A percentile compares a stretch with the other conserved stretches of the same genome.
These are phyloP conservation scores for Poeciliopsis presidionis DNA, from an alignment of 2,797 vertebrate species.

Conservation along the genomic window DNA sequence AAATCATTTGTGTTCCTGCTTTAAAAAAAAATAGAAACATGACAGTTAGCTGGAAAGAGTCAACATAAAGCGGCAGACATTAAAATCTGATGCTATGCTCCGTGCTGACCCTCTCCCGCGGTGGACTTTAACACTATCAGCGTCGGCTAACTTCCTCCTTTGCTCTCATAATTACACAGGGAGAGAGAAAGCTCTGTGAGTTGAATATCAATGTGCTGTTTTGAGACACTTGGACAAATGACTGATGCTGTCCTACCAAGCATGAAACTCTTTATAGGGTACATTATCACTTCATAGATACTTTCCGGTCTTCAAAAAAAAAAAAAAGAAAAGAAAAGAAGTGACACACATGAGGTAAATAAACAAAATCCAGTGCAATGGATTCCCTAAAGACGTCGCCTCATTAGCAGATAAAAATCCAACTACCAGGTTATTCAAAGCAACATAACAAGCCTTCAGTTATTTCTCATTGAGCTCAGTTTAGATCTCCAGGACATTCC, in stretches of 20 bases:
- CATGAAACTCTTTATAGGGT: neutral
- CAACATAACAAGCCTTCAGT: neutral
- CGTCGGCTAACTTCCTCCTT: conserved; percentile 8
- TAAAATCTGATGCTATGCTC: neutral
- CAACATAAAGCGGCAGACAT: neutral
- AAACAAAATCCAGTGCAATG: neutral
- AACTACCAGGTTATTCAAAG: neutral
- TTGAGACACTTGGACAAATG: conserved; percentile 5
- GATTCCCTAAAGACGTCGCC: neutral
- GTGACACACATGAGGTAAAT: neutral
- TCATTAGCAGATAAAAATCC: neutral
- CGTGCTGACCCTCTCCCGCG: neutral
- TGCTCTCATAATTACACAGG: conserved; percentile 15
- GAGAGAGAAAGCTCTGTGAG: conserved; percentile 9
- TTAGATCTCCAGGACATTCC: neutral
- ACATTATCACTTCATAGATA: neutral
- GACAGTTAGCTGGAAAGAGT: neutral
- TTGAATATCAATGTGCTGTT: conserved; percentile 7
- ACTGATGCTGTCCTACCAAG: neutral
- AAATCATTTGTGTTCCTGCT: neutral
- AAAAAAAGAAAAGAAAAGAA: neutral
- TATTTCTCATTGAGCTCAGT: neutral
- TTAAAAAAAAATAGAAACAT: neutral
- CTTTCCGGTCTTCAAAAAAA: neutral
- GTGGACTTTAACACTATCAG: conserved; percentile 1